Base-by-base conservation (phyloP, 2,797 vertebrate genomes). In the Sebastes hubbsi region DNA sequence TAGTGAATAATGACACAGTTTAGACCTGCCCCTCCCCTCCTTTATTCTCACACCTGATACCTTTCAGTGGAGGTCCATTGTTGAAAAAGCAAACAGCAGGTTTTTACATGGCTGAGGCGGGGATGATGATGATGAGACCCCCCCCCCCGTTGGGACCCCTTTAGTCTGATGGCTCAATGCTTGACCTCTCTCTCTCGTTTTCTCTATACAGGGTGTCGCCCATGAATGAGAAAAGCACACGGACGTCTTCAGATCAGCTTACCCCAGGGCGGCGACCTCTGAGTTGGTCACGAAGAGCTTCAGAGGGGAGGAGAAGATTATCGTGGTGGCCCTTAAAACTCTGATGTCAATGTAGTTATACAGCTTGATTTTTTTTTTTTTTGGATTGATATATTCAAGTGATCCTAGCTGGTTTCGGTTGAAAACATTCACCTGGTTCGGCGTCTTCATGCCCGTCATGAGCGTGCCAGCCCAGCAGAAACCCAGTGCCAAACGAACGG, bases 401-500 rank as follows among this genome's bases (percentile, higher is more conserved):
- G 52, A 68, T n/a, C 80, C 22, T 20, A 59, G 64, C 75, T 64
- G 24, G 74, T 70, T 70, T 71, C 59, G 78, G 69, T 81, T 67
- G 80, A 77, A 22, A 72, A 72, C 29, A 38, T 32, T 77, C 60
- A n/a, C 66, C 81, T 55, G 60, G 30, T 72, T 85, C 38, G 69
- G 82, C 55, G 78, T 74, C 78, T 95, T 93, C 90, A 95, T 96
- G 95, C 94, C 84, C 90, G 97, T 93, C 96, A 99, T 99, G 99
- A 99, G 97, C 92, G 95, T 98, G 90, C 98, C 97, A 84, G 96
- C 97, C 92, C 97, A 97, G 92, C 97, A 97, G 89, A 99, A 99
- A 95, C 92, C 96, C 90, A 97, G 94, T 92, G 93, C 92, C 92
- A 99, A 98, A 93, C 96, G 98, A 92, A 94, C 96, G 78, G 97